These are phyloP conservation scores for Scatophagus argus DNA, from an alignment of 2,113 vertebrate species.

Conservation along the genomic window DNA sequence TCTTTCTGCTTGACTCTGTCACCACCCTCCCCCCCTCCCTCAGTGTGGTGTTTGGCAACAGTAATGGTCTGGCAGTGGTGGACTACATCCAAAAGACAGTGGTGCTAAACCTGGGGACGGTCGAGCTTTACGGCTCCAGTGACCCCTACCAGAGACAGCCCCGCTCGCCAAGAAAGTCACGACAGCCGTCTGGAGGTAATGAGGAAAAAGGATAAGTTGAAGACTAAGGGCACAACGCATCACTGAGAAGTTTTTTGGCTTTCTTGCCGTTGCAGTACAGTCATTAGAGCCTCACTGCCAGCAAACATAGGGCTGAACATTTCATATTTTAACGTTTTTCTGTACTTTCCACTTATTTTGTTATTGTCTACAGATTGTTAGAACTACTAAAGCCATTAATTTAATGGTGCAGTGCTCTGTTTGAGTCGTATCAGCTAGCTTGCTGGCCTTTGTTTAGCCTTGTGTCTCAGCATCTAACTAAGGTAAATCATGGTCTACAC, in stretches of 20 bases:
- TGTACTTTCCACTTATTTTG: not conserved
- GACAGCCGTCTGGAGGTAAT: constrained; percentile 96
- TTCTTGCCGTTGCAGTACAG: not conserved
- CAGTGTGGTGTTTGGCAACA: constrained; percentile 96
- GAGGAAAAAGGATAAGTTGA: constrained; percentile 3
- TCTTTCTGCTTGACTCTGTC: not conserved
- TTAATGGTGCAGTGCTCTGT: not conserved
- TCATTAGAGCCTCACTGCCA: not conserved
- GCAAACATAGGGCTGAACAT: not conserved
- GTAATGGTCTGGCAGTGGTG: constrained; percentile 95
- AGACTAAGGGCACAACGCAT: not conserved
- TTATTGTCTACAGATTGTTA: not conserved
- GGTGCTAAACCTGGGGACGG: constrained; percentile 92
- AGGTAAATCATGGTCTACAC: not conserved
- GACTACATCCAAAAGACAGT: constrained; percentile 98
- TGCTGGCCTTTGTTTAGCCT: too few species aligned
- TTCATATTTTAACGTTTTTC: not conserved
- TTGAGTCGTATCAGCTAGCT: too few species aligned
- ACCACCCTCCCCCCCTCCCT: not conserved
- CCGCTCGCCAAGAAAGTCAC: constrained; percentile 94
- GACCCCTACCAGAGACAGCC: constrained; percentile 98
- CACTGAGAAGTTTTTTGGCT: not conserved
- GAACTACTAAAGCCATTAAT: not conserved
- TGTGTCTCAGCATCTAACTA: not conserved
- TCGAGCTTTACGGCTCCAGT: constrained; percentile 94